Percentiles rank a stretch among this genome's conserved stretches.
Conservation (phyloP, 2,888 invertebrate species). For the Chydorus sphaericus region DNA sequence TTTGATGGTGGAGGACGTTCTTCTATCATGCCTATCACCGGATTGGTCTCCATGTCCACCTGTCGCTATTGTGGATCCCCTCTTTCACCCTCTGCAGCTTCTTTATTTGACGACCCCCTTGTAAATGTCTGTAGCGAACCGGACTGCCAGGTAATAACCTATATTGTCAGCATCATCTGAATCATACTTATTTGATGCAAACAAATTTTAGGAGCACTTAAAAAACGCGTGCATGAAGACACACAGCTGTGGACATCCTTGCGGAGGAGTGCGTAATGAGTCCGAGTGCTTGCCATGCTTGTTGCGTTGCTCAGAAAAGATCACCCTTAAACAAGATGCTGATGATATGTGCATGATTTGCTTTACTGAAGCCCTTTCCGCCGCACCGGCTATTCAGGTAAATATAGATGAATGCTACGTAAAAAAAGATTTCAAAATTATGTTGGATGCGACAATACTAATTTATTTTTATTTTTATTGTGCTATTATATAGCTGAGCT, state of each 20-base stretch:
- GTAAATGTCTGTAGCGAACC: not conserved
- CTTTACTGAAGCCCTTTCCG: constrained; percentile 89
- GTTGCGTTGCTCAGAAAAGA: constrained; percentile 51
- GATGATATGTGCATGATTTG: constrained; percentile 99
- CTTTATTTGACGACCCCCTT: not conserved
- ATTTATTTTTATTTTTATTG: not conserved
- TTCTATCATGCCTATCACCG: too few relatives aligned
- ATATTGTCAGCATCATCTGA: too few relatives aligned
- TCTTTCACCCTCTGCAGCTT: not conserved
- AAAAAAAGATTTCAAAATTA: not conserved
- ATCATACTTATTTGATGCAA: not conserved
- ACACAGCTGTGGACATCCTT: constrained; percentile 75
- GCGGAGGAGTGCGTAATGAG: constrained; percentile 85
- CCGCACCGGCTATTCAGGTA: constrained; percentile 84
- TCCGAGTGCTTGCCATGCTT: constrained; percentile 74
- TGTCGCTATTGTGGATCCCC: constrained; percentile 13
- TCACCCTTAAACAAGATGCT: constrained; percentile 73
- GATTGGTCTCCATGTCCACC: too few relatives aligned
- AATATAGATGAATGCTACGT: constrained; percentile 13
- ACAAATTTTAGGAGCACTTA: constrained; percentile 47
- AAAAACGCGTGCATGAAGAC: constrained; percentile 68
- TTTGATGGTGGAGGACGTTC: constrained; percentile 26
- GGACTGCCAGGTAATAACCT: constrained; percentile 4
- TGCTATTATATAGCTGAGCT: constrained; percentile 47
- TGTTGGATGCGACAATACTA: not conserved